Evolutionary conservation across 2,888 invertebrate genomes (phyloP).

Genomic region (Drosophila testacea): DNA sequence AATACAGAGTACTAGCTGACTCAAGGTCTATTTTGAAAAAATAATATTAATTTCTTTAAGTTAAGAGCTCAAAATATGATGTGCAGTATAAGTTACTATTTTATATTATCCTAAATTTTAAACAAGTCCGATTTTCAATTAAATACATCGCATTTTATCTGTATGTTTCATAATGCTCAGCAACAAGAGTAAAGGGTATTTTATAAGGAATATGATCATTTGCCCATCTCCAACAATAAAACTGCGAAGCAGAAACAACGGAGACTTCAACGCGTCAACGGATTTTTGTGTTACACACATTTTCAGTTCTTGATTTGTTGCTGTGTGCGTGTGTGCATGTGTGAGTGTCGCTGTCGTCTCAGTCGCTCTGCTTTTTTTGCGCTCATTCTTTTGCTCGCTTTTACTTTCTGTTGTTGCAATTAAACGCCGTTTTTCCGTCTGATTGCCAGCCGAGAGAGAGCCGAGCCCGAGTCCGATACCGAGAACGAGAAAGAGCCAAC

Average conservation of each 20-base stretch:
- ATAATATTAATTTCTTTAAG: too few species aligned
- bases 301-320: constrained; percentile 38
- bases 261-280: constrained; percentile 67
- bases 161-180: neutral
- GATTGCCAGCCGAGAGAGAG: constrained; percentile 51
- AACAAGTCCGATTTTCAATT: too few species aligned
- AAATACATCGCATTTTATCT: too few species aligned
- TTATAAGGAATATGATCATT: constrained; percentile 24
- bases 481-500: constrained; percentile 20
- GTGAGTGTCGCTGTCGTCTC: constrained; percentile 43
- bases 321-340: constrained; percentile 25
- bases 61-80: too few species aligned
- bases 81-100: neutral
- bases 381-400: constrained; percentile 74
- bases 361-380: constrained; percentile 67
- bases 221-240: constrained; percentile 39
- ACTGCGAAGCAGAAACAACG: constrained; percentile 27
- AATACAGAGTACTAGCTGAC: too few species aligned
- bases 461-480: constrained; percentile 14
- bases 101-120: too few species aligned
- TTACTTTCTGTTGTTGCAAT: constrained; percentile 77
- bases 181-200: constrained; percentile 33
- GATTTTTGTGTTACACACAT: constrained; percentile 74
- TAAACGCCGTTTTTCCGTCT: constrained; percentile 79
- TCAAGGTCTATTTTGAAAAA: too few species aligned